Evolutionary conservation across 2,113 vertebrate genomes (phyloP).

Genomic region (Lycocorax pyrrhopterus): DNA sequence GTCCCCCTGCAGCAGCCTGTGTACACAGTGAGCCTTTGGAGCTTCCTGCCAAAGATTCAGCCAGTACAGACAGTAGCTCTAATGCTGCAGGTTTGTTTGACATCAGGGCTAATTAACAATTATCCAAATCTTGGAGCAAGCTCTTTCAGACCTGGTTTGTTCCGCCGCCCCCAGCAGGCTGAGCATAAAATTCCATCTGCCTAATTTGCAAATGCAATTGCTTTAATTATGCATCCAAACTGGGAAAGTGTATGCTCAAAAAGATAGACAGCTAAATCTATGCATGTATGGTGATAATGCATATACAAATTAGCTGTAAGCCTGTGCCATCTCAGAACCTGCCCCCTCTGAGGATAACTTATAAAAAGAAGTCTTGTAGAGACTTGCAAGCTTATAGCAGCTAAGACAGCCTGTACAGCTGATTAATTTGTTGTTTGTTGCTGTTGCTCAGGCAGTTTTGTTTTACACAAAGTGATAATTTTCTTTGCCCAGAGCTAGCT

Average conservation of each 20-base stretch:
- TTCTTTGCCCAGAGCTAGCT: neutral
- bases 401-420: neutral
- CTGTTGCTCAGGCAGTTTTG: neutral
- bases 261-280: neutral
- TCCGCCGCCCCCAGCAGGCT: neutral
- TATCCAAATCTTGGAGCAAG: slow-evolving; percentile 2
- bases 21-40: neutral
- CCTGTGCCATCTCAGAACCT: neutral
- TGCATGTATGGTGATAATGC: neutral
- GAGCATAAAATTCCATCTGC: slow-evolving; percentile 22
- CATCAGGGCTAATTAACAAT: slow-evolving; percentile 26
- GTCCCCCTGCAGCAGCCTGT: neutral
- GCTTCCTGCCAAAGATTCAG: neutral
- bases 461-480: neutral
- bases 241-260: neutral
- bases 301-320: neutral
- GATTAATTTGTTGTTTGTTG: neutral
- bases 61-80: neutral
- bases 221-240: slow-evolving; percentile 36
- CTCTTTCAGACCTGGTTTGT: slow-evolving; percentile 9
- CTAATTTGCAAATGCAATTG: slow-evolving; percentile 27
- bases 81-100: slow-evolving; percentile 25
- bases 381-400: neutral
- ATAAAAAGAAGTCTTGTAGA: neutral
- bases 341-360: neutral